Base-by-base conservation (phyloP, 2,113 vertebrate genomes). In the Solea senegalensis region DNA sequence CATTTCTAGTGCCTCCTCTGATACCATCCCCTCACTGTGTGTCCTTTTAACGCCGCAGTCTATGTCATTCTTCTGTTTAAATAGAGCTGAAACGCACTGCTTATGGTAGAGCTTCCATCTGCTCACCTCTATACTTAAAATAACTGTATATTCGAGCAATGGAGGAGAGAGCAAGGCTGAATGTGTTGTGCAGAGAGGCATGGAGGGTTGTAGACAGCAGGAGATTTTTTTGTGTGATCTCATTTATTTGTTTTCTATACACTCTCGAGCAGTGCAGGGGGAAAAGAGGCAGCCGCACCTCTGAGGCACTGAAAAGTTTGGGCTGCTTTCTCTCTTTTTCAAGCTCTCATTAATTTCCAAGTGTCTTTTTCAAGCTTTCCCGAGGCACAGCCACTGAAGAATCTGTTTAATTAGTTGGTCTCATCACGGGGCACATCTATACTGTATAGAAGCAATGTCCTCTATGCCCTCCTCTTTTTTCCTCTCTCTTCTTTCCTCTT, bases 91-190 rank as follows among this genome's bases (percentile, higher is more conserved):
- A 90, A 72, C 85, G 83, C 69, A 81, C 95, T 94, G 90, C 93
- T 92, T 86, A 93, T 91, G 91, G 93, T 93, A 84, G 91, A 94
- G 92, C 89, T 92, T 78, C 89, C 76, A 87, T 92, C 64, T 89
- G 86, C 86, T 94, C 89, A 72, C 90, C 89, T 90, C 94, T 96
- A 93, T 95, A 95, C 94, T 95, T 96, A 94, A 93, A 94, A 94
- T 90, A 89, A 76, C 68, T 83, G 83, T 68, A 78, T 88, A 90
- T 82, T 76, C 8, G 46, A 82, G 78, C 69, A 75, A 66, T 3
- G 34, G 34, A 52, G 48, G 48, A 51, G 60, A 64, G 74, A 48
- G 55, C n/a, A 43, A 62, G 51, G 54, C 71, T 64, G 72, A 71
- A 28, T 41, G 62, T 78, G 61, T 40, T 59, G 50, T 26, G 59